Evolutionary conservation across 2,888 invertebrate genomes (phyloP).

Genomic region (Leucoptera coffeella): DNA sequence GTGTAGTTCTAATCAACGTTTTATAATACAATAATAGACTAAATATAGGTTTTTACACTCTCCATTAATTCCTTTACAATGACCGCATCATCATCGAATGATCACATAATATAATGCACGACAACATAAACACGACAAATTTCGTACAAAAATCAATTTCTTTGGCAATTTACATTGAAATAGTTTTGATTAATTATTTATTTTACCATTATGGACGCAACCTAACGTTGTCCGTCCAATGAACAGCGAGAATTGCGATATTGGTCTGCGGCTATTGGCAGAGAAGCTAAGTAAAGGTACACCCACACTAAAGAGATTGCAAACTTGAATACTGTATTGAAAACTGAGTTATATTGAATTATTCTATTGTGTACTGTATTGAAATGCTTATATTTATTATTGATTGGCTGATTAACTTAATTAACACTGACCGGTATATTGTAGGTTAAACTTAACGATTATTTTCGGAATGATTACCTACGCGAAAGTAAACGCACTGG

Average conservation of each 20-base stretch:
- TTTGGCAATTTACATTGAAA: conserved; percentile 51
- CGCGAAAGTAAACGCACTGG: no score
- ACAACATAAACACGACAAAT: no score
- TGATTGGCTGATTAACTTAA: conserved; percentile 11
- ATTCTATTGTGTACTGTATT: conserved; percentile 24
- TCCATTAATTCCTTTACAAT: conserved; percentile 23
- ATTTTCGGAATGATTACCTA: no score
- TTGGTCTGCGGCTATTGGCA: not conserved
- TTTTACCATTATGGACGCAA: conserved; percentile 1
- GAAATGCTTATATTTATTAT: conserved; percentile 17
- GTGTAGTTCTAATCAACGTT: conserved; percentile 38
- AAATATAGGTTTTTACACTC: conserved; percentile 46
- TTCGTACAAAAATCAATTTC: no score
- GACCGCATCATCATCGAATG: no score
- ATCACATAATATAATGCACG: no score
- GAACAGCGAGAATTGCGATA: not conserved
- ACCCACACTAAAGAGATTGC: conserved; percentile 1
- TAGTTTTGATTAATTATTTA: no score
- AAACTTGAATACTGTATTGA: conserved; percentile 1
- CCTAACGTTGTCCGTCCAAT: not conserved
- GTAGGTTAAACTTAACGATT: no score
- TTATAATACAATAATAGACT: conserved; percentile 22
- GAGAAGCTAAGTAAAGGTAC: conserved; percentile 10
- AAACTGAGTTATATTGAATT: conserved; percentile 18
- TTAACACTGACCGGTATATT: conserved; percentile 43